Evolutionary conservation across 1,140 invertebrate genomes (phyloP), one percentile per base, ranked within the genome.

Genomic region (Hestina assimilis): DNA sequence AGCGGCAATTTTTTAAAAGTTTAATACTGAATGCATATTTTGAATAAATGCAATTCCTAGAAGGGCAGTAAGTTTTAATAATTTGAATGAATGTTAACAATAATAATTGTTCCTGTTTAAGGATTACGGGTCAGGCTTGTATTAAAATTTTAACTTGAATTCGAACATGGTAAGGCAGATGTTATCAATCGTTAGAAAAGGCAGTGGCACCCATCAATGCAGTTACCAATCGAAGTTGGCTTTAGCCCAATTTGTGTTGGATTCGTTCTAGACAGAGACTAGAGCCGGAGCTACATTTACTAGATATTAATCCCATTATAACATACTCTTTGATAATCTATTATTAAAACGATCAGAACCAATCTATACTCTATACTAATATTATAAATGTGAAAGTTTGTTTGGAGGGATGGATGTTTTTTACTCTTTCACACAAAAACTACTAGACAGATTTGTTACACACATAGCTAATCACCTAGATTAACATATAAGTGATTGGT

Each of bases 211-310:
- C 68, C 69, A 67, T 63, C 57, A 54, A 45, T 74, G 61, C 57
- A 70, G 55, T 78, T 82, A 71, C 72, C 79, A 69, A 59, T 48
- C 33, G 41, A 59, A 24, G 53, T 66, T 83, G 80, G 78, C 80
- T 51, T 29, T 58, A 63, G 31, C 71, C 76, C 78, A 81, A 79
- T 70, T 72, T 70, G 52, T 66, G 56, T 59, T 58, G 31, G 69
- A 63, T 69, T 59, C 59, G 64, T 71, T 55, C 52, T 58, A 60
- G 59, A 71, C 68, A 15, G 40, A 47, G 53, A 52, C 46, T 35
- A 19, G 46, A 20, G 35, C 35, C 46, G 31, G 31, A 35, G 21
- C 23, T 35, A 35, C 31, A 56, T 56, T 57, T 53, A 59, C 56
- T 62, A 63, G 68, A 66, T 74, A 66, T 68, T 72, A 66, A 68